A percentile compares a stretch with the other conserved stretches of the same genome.
Conservation (phyloP, 1,140 invertebrate genomes). For the Drosophila sulfurigaster region DNA sequence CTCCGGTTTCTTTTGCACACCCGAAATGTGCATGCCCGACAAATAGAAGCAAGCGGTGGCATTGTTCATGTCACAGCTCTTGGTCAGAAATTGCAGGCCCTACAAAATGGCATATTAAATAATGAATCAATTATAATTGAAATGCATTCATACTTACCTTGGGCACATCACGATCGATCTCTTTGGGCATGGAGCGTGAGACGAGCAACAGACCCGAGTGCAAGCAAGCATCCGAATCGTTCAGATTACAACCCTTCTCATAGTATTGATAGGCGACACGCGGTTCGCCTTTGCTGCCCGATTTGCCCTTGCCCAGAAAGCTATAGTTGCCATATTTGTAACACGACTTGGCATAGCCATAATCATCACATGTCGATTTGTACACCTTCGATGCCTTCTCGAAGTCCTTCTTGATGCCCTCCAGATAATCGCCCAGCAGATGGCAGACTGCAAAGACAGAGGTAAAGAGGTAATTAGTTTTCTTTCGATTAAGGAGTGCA, state of each 20-base stretch:
- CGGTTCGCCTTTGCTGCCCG: constrained; percentile 85
- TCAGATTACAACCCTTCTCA: constrained; percentile 91
- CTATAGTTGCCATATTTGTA: constrained; percentile 92
- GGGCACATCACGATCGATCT: constrained; percentile 86
- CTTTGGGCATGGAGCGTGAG: constrained; percentile 85
- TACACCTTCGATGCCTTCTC: constrained; percentile 92
- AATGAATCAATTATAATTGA: background rate
- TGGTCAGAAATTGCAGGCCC: constrained; percentile 89
- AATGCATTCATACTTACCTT: constrained; percentile 84
- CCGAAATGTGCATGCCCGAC: constrained; percentile 91
- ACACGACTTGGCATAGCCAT: constrained; percentile 93
- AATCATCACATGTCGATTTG: constrained; percentile 93
- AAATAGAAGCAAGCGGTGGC: constrained; percentile 92
- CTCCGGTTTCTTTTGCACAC: constrained; percentile 86
- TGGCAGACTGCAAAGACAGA: constrained; percentile 90
- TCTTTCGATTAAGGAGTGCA: no score
- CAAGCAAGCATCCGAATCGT: constrained; percentile 89
- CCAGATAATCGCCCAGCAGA: constrained; percentile 94
- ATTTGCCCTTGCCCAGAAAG: constrained; percentile 87
- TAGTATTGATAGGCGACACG: constrained; percentile 90
- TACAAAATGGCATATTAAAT: constrained; percentile 31
- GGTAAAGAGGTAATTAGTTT: background rate
- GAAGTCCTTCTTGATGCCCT: constrained; percentile 92
- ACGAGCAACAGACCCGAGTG: constrained; percentile 90
- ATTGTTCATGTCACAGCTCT: constrained; percentile 89